A percentile compares a stretch with the other conserved stretches of the same genome.
Evolutionary conservation across 2,888 invertebrate species (phyloP).

Genomic region (Plebejus argus): DNA sequence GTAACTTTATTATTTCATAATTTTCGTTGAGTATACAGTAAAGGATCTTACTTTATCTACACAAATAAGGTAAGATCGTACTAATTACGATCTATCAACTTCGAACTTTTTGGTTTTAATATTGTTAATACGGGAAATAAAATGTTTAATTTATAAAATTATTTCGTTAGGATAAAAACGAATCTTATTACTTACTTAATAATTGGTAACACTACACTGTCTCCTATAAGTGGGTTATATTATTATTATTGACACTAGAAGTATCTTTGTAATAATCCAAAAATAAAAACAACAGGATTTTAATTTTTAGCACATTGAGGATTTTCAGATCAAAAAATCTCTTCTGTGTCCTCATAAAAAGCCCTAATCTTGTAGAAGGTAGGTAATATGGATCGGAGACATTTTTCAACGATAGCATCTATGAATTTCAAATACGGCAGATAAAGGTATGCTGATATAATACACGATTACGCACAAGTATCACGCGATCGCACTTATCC

Average conservation of each 20-base stretch:
- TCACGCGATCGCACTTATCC: slow-evolving; percentile 63
- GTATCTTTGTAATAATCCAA: no score
- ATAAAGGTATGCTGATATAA: slow-evolving; percentile 71
- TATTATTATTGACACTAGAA: no score
- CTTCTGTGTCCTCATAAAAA: neutral
- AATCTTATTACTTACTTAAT: no score
- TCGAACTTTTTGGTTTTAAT: no score
- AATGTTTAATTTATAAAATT: no score
- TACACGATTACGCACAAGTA: slow-evolving; percentile 72
- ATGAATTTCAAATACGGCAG: slow-evolving; percentile 76
- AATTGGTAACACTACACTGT: no score
- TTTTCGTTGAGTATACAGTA: neutral
- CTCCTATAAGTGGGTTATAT: no score
- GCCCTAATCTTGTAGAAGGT: slow-evolving; percentile 35
- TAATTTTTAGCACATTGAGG: neutral
- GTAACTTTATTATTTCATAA: neutral
- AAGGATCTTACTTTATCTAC: neutral
- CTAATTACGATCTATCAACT: no score
- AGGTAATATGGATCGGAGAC: slow-evolving; percentile 65
- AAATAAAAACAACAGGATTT: no score
- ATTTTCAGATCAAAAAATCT: neutral
- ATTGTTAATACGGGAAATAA: no score
- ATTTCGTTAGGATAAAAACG: no score
- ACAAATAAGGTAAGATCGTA: no score
- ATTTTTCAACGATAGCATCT: slow-evolving; percentile 69